phyloP scores from a whole-genome alignment of 2,113 vertebrate genomes.

The Phaetusa simplex region DNA sequence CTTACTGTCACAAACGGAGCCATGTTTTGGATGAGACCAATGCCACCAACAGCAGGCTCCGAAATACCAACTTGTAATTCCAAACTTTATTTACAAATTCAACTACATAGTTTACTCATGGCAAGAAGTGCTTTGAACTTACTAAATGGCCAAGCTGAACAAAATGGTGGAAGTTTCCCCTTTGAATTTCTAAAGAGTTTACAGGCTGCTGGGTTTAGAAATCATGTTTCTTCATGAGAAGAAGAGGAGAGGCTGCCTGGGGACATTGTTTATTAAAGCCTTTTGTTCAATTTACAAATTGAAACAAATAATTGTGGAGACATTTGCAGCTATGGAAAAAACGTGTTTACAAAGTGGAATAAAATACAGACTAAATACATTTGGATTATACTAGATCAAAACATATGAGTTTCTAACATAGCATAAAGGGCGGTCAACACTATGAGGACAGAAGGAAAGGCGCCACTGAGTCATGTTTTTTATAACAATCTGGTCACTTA shows the following conservation, averaged over 20 bases:
- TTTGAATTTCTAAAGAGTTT: conserved; percentile 11
- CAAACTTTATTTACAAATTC: conserved; percentile 17
- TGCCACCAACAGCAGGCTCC: conserved; percentile 1
- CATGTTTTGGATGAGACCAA: background rate
- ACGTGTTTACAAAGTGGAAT: conserved; percentile 78
- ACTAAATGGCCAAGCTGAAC: conserved; percentile 14
- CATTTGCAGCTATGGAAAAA: conserved; percentile 79
- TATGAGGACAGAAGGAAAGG: conserved; percentile 56
- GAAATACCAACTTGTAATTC: background rate
- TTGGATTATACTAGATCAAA: conserved; percentile 71
- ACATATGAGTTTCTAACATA: conserved; percentile 45
- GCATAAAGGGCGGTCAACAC: conserved; percentile 40
- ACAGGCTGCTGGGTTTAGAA: conserved; percentile 29
- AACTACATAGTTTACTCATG: background rate
- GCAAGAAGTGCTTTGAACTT: conserved; percentile 22
- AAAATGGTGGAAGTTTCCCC: conserved; percentile 31
- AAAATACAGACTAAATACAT: conserved; percentile 81
- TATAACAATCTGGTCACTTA: conserved; percentile 49
- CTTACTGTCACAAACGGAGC: background rate
- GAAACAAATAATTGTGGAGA: conserved; percentile 80
- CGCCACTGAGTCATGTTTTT: conserved; percentile 62
- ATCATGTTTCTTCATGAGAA: conserved; percentile 13
- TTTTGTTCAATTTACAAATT: conserved; percentile 80
- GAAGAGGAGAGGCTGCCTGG: conserved; percentile 59
- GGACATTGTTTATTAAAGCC: conserved; percentile 77